A percentile compares a stretch with the other conserved stretches of the same genome.
phyloP scores from a whole-genome alignment of 2,888 invertebrate genomes.

The Miltochrista miniata region DNA sequence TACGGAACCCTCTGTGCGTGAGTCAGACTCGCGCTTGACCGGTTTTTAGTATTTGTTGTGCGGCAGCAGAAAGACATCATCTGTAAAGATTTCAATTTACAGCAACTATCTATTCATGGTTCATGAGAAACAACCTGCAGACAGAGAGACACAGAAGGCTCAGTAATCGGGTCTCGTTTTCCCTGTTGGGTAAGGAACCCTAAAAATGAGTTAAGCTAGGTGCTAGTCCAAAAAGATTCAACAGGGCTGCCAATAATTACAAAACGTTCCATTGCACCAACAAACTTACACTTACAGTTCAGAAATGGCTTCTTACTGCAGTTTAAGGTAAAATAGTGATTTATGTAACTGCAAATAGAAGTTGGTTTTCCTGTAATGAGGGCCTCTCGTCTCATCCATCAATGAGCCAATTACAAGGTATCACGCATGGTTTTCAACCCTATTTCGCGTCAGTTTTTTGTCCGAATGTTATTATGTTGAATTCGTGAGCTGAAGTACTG shows the following conservation, averaged over 20 bases:
- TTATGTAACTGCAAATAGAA: constrained; percentile 23
- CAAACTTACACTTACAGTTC: constrained; percentile 13
- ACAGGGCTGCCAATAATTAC: constrained; percentile 54
- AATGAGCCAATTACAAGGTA: constrained; percentile 74
- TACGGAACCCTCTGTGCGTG: no score
- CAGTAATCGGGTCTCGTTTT: no score
- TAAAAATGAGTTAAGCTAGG: not conserved
- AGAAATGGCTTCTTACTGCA: not conserved
- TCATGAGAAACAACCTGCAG: no score
- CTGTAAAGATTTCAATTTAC: no score
- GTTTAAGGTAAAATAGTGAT: constrained; percentile 1
- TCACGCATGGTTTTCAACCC: constrained; percentile 71
- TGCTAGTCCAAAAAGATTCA: constrained; percentile 32
- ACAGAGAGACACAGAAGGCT: no score
- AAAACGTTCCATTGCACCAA: constrained; percentile 42
- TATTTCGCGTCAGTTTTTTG: constrained; percentile 54
- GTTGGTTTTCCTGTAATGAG: constrained; percentile 55
- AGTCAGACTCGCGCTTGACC: no score
- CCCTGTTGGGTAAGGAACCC: no score
- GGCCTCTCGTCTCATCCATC: constrained; percentile 58
- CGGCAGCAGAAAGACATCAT: no score
- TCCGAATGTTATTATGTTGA: constrained; percentile 39
- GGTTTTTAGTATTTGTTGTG: no score
- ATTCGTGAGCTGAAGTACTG: constrained; percentile 37
- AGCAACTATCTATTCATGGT: no score